phyloP scores from a whole-genome alignment of 2,888 invertebrate species.

The Sabatieria punctata region DNA sequence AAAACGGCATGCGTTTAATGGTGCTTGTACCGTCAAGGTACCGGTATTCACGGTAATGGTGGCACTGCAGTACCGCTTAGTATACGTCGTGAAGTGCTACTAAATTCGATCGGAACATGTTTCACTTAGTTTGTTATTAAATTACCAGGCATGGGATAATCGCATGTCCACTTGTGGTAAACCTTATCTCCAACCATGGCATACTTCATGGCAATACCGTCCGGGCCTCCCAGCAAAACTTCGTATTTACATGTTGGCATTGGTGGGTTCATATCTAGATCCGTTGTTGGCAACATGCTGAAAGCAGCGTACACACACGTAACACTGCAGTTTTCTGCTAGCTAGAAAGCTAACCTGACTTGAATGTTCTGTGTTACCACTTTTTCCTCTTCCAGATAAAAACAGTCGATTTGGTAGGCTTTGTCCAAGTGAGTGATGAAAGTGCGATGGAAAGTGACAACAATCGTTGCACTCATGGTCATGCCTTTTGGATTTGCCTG shows the following conservation, averaged over 20 bases:
- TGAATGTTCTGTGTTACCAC: conserved; percentile 6
- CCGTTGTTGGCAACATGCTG: conserved; percentile 1
- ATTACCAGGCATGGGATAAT: conserved; percentile 1
- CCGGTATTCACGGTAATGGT: too few species aligned
- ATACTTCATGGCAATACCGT: neutral
- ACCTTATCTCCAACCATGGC: conserved; percentile 7
- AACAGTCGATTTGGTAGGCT: conserved; percentile 10
- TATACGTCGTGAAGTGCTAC: too few species aligned
- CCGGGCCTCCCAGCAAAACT: conserved; percentile 4
- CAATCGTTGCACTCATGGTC: conserved; percentile 5
- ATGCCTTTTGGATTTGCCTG: conserved; percentile 9
- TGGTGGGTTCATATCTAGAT: conserved; percentile 12
- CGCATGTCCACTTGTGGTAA: conserved; percentile 8
- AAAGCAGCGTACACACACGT: neutral
- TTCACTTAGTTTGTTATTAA: too few species aligned
- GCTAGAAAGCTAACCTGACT: too few species aligned
- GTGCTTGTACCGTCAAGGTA: neutral
- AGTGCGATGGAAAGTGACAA: conserved; percentile 8
- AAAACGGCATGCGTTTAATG: neutral
- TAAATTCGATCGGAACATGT: too few species aligned
- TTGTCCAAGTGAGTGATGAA: conserved; percentile 7
- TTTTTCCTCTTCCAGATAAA: conserved; percentile 9
- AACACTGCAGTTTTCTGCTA: neutral
- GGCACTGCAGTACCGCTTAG: too few species aligned
- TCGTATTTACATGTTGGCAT: conserved; percentile 7